These are phyloP conservation scores for Pararge aegeria DNA, from an alignment of 1,140 invertebrate genomes.

Conservation along the genomic window DNA sequence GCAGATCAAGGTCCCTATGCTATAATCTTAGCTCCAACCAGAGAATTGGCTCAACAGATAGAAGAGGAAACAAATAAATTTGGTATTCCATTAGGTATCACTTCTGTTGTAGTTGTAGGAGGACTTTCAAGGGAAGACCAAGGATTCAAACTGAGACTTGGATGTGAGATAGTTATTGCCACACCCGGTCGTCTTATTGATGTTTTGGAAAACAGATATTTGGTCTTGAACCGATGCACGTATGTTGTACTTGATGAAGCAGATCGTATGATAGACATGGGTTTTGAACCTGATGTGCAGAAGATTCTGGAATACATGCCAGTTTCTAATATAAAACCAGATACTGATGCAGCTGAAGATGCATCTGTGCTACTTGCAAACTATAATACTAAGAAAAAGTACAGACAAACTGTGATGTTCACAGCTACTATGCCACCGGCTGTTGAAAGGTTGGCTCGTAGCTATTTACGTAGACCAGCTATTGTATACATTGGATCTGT, in stretches of 20 bases:
- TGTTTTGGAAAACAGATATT: conserved; percentile 98
- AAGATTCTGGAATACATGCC: conserved; percentile 99
- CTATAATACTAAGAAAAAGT: conserved; percentile 98
- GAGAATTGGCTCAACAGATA: conserved; percentile 99
- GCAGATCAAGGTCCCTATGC: conserved; percentile 99
- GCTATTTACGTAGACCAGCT: conserved; percentile 96
- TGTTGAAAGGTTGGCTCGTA: conserved; percentile 96
- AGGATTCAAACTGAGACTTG: conserved; percentile 96
- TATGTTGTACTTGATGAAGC: conserved; percentile 97
- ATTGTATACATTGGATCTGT: conserved; percentile 99
- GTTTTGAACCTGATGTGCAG: conserved; percentile 99
- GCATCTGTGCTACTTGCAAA: conserved; percentile 94
- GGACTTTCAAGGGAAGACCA: conserved; percentile 99
- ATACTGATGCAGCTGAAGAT: conserved; percentile 99
- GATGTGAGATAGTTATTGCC: conserved; percentile 99
- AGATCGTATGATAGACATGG: conserved; percentile 99
- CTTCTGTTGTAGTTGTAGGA: conserved; percentile 98
- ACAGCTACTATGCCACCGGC: conserved; percentile 99
- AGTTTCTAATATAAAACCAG: conserved; percentile 98
- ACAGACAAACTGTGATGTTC: conserved; percentile 99
- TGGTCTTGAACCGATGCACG: conserved; percentile 97
- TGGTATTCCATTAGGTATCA: conserved; percentile 95
- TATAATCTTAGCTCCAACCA: conserved; percentile 98
- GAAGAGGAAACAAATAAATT: conserved; percentile 99
- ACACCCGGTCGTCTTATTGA: conserved; percentile 99